Conservation (phyloP, 2,797 vertebrate genomes). For the Myotis pilosus region DNA sequence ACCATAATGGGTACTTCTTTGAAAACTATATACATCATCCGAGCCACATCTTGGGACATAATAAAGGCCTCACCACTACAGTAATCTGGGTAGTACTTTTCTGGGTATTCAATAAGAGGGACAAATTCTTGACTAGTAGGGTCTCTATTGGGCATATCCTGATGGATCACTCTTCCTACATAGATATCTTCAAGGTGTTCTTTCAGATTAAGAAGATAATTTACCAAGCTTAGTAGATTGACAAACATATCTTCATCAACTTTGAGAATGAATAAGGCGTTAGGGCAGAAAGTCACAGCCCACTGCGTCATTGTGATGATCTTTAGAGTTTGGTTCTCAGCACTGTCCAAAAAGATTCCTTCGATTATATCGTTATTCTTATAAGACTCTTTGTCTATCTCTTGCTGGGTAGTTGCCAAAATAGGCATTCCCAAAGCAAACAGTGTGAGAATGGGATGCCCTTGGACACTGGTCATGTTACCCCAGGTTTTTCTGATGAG, state of each 20-base stretch:
- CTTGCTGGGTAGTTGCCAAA: conserved; percentile 78
- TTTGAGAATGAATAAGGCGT: conserved; percentile 89
- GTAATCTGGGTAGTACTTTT: conserved; percentile 90
- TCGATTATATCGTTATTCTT: conserved; percentile 85
- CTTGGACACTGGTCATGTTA: conserved; percentile 83
- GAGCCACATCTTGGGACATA: conserved; percentile 91
- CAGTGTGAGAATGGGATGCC: conserved; percentile 75
- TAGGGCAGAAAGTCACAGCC: conserved; percentile 91
- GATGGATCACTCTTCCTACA: conserved; percentile 89
- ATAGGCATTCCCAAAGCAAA: conserved; percentile 85
- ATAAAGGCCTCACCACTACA: conserved; percentile 88
- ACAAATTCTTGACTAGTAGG: conserved; percentile 84
- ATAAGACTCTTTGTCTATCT: conserved; percentile 80
- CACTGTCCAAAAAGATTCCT: conserved; percentile 84
- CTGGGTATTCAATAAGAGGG: conserved; percentile 83
- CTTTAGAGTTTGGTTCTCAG: conserved; percentile 83
- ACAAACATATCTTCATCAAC: conserved; percentile 89
- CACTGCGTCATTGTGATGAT: conserved; percentile 87
- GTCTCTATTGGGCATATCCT: conserved; percentile 85
- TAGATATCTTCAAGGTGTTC: conserved; percentile 90
- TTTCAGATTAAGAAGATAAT: conserved; percentile 88
- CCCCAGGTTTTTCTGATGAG: conserved; percentile 91
- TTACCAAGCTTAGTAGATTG: conserved; percentile 86
- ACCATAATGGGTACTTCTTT: conserved; percentile 75
- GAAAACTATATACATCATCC: conserved; percentile 90